These are phyloP conservation scores for Leucania comma DNA, from an alignment of 2,888 invertebrate species.

Conservation along the genomic window DNA sequence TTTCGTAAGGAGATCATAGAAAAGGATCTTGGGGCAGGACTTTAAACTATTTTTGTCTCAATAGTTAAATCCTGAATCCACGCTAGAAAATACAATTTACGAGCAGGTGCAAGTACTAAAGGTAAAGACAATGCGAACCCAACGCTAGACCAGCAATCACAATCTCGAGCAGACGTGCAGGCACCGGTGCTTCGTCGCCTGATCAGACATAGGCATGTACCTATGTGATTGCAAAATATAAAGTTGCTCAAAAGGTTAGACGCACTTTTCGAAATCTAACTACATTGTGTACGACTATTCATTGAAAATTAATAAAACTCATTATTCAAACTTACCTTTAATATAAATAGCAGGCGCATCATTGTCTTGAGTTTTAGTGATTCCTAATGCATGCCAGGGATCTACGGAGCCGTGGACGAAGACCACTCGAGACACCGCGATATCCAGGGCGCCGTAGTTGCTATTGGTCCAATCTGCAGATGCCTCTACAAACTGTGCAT, in stretches of 20 bases:
- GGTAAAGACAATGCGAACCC: background rate
- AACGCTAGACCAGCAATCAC: too few species aligned
- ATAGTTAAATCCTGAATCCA: too few species aligned
- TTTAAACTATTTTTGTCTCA: too few species aligned
- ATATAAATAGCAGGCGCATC: conserved; percentile 94
- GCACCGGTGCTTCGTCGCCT: background rate
- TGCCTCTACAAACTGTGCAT: conserved; percentile 90
- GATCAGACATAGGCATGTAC: background rate
- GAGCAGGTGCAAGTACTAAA: background rate
- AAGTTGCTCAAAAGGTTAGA: background rate
- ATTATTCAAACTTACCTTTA: conserved; percentile 83
- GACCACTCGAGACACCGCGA: conserved; percentile 93
- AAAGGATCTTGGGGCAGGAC: too few species aligned
- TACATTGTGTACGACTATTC: background rate
- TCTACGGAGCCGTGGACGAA: conserved; percentile 97
- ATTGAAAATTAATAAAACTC: background rate
- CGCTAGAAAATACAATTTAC: too few species aligned
- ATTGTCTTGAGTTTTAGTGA: conserved; percentile 90
- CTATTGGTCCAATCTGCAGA: conserved; percentile 94
- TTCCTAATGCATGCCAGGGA: conserved; percentile 96
- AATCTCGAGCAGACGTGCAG: background rate
- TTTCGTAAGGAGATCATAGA: too few species aligned
- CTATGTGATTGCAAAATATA: too few species aligned
- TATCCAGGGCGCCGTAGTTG: conserved; percentile 94
- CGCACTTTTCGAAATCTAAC: background rate